Evolutionary conservation across 2,113 vertebrate genomes (phyloP), one percentile per base, ranked within the genome.

Genomic region (Thunnus thynnus): DNA sequence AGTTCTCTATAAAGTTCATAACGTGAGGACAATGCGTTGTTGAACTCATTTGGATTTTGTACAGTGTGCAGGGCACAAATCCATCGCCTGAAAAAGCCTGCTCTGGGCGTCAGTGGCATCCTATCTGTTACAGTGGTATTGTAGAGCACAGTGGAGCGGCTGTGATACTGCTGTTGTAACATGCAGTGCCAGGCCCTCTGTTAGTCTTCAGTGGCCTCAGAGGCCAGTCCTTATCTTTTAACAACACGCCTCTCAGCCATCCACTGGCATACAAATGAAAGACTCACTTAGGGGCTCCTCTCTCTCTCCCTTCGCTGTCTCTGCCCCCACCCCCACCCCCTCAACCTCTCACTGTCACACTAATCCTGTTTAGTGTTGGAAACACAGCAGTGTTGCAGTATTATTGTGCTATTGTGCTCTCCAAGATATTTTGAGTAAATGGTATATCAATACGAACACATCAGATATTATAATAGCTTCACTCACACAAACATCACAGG

Each of bases 211-310:
- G 71, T 78, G 88, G 92, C 93, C 90, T 94, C 89, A 78, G 85
- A 93, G 93, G 90, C 93, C 92, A 90, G 86, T 78, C 91, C 91
- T 95, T 95, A 95, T 94, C 94, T 94, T 86, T 93, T 91, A 92
- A 94, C 94, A 94, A 94, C 91, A 94, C 65, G 87, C 90, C 93
- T 95, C 88, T 92, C 91, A 94, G 90, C 89, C 76, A 75, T 92
- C 90, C 91, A 84, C 89, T 88, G 85, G 91, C 89, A 92, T 95
- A 93, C 89, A 92, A 93, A 94, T 94, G 91, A 94, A 93, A 93
- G 91, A 89, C 86, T 92, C 92, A 93, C 93, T 92, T 90, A 89
- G 88, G 90, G 89, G 77, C 88, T 56, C 66, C 78, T 71, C 76
- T 84, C 85, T 44, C 72, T 67, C 72, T 88, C 83, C 50, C 82